Conservation (phyloP, 2,888 invertebrate species). For the Zaprionus lineosus region DNA sequence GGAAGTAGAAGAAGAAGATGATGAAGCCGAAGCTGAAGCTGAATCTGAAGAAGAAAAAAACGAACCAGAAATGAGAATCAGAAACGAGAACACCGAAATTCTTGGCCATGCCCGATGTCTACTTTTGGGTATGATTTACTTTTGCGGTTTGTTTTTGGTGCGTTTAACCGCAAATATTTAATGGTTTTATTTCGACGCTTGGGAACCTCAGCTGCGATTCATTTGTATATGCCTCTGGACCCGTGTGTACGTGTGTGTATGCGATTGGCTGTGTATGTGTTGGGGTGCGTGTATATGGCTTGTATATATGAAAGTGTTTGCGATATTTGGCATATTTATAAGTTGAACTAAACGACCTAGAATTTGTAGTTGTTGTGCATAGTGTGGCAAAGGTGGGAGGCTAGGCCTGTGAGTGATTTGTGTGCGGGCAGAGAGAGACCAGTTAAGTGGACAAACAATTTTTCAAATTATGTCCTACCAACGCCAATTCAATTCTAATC, state of each 20-base stretch:
- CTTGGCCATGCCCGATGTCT: slow-evolving; percentile 62
- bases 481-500: too few relatives aligned
- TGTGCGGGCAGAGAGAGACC: slow-evolving; percentile 20
- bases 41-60: slow-evolving; percentile 15
- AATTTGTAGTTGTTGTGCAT: slow-evolving; percentile 43
- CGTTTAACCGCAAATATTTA: slow-evolving; percentile 78
- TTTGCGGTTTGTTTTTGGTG: slow-evolving; percentile 73
- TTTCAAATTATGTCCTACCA: too few relatives aligned
- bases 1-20: slow-evolving; percentile 9
- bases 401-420: slow-evolving; percentile 19
- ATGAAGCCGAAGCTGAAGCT: too few relatives aligned
- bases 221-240: slow-evolving; percentile 55
- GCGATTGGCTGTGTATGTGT: slow-evolving; percentile 14
- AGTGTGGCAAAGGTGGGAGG: slow-evolving; percentile 14
- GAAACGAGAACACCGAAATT: slow-evolving; percentile 47
- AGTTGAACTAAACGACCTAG: slow-evolving; percentile 56
- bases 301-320: slow-evolving; percentile 15
- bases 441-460: slow-evolving; percentile 26
- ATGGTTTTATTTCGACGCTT: slow-evolving; percentile 66
- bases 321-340: slow-evolving; percentile 72
- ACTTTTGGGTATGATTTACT: slow-evolving; percentile 72
- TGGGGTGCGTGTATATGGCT: slow-evolving; percentile 53
- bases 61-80: slow-evolving; percentile 6
- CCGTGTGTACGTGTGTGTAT: slow-evolving; percentile 11
- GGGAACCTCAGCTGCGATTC: slow-evolving; percentile 67